A percentile compares a stretch with the other conserved stretches of the same genome.
Evolutionary conservation across 2,797 vertebrate genomes (phyloP).

Genomic region (Fratercula arctica): DNA sequence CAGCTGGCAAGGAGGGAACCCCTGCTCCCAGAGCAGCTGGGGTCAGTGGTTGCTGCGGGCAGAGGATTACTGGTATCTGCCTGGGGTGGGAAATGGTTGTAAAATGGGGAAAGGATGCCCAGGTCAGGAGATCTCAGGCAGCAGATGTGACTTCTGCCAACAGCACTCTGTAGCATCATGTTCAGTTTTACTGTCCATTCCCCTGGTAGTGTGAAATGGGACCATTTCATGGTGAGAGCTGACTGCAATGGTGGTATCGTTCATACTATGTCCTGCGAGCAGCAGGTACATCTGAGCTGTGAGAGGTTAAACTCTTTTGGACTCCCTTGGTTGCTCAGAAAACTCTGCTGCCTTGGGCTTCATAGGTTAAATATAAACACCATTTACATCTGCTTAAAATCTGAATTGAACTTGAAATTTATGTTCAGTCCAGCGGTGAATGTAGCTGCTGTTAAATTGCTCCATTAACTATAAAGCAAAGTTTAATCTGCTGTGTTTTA

Average conservation of each 20-base stretch:
- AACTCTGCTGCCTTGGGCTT: not conserved
- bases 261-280: not conserved
- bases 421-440: constrained; percentile 21
- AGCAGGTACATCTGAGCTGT: not conserved
- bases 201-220: fast-evolving
- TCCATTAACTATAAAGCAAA: constrained; percentile 48
- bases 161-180: not conserved
- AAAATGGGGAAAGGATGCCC: not conserved
- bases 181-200: not conserved
- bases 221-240: not conserved
- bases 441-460: constrained; percentile 44
- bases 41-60: not conserved
- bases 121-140: not conserved
- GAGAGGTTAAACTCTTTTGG: not conserved
- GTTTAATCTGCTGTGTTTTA: constrained; percentile 49
- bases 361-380: not conserved
- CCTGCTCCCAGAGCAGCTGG: fast-evolving
- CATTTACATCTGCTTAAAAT: constrained; percentile 47
- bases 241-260: not conserved
- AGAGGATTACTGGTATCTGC: not conserved
- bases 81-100: not conserved
- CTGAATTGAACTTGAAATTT: constrained; percentile 49
- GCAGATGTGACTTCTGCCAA: not conserved
- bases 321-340: not conserved
- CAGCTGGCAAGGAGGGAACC: not conserved